These are phyloP conservation scores for Coenonympha arcania DNA, from an alignment of 2,888 invertebrate genomes.

Conservation along the genomic window DNA sequence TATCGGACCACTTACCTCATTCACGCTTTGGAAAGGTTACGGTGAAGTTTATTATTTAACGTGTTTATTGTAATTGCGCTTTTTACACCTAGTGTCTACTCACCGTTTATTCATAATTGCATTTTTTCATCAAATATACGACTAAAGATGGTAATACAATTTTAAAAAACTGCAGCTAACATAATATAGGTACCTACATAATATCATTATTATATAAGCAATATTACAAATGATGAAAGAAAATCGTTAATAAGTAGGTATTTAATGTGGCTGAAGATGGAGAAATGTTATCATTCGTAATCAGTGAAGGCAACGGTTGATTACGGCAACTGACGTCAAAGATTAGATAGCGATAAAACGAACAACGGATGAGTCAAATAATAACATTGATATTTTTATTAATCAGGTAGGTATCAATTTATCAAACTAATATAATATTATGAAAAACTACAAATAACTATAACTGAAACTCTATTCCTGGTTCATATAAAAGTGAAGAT, in stretches of 20 bases:
- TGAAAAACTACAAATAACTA: too few relatives aligned
- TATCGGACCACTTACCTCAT: conserved; percentile 62
- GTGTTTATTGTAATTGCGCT: conserved; percentile 28
- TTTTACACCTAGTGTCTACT: conserved; percentile 38
- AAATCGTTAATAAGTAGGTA: not conserved
- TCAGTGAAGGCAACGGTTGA: conserved; percentile 36
- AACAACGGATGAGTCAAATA: conserved; percentile 12
- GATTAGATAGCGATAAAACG: conserved; percentile 29
- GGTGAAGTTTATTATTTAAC: conserved; percentile 54
- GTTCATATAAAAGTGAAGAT: not conserved
- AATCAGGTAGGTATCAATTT: too few relatives aligned
- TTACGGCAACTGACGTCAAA: conserved; percentile 38
- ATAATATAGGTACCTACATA: not conserved
- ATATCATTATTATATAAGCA: too few relatives aligned
- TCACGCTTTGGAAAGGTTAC: conserved; percentile 56
- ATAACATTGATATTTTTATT: too few relatives aligned
- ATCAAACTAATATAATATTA: too few relatives aligned
- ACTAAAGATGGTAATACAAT: not conserved
- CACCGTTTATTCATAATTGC: not conserved
- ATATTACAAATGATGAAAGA: not conserved
- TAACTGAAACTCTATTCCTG: too few relatives aligned
- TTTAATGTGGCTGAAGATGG: conserved; percentile 28
- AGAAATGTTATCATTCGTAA: conserved; percentile 22
- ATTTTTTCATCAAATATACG: not conserved
- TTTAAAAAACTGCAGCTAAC: not conserved